Base-by-base conservation (phyloP, 1,140 invertebrate genomes). In the Cataglyphis hispanica region DNA sequence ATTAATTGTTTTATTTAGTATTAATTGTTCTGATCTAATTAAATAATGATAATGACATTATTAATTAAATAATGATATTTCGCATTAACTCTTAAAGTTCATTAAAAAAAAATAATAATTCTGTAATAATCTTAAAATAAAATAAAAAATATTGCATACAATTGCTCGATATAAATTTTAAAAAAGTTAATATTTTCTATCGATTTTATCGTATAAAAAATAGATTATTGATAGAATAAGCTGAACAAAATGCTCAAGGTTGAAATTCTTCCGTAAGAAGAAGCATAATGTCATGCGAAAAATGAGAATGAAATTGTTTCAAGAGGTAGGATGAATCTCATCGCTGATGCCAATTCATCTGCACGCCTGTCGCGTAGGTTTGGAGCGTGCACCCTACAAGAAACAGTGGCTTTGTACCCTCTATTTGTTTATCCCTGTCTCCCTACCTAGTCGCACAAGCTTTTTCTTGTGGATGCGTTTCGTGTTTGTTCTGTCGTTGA, bases 361-460 rank as follows among this genome's bases (percentile, higher is more conserved):
- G n/a, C 56, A 5, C 25, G 25, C 27, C 53, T 63, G 56, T 61
- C 31, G 70, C 66, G 66, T 31, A 27, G 7, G 25, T 53, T 69
- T 84, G 78, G 77, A n/a, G 40, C 84, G 70, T 84, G 85, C 86
- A 83, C 19, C 27, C 53, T 19, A 76, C 75, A 13, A 43, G 76
- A 16, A 63, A 70, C 80, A 40, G 60, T 58, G 43, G 72, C 66
- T 88, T 86, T 88, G 78, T 88, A 81, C 70, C 86, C 63, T 69
- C 64, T 90, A 90, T 91, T 92, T 92, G 84, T 88, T 92, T 92
- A 90, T 90, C 84, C 80, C 83, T 76, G 85, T 89, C 86, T 89
- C 75, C 74, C 74, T 66, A 74, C 50, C 25, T 80, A 67, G 64
- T 61, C 87, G 87, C 60, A 34, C 61, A 88, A 91, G 89, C 86